phyloP scores from a whole-genome alignment of 2,888 invertebrate species.

The Pediacus dermestoides region DNA sequence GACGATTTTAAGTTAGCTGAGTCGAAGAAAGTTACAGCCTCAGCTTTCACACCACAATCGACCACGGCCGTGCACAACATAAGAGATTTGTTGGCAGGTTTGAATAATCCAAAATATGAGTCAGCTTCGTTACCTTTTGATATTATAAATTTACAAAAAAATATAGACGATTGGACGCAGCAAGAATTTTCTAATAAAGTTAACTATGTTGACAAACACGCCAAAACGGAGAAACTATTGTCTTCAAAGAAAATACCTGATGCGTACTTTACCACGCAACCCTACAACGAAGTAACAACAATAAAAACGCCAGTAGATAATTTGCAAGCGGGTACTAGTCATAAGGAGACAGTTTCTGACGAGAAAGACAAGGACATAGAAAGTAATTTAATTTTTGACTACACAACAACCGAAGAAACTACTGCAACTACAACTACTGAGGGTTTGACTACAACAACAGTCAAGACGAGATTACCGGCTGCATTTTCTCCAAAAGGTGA shows the following conservation, averaged over 20 bases:
- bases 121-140: constrained; percentile 60
- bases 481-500: constrained; percentile 45
- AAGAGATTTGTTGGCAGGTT: constrained; percentile 50
- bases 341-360: constrained; percentile 30
- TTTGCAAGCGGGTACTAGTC: constrained; percentile 37
- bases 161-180: constrained; percentile 82
- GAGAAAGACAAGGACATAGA: constrained; percentile 33
- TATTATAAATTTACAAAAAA: constrained; percentile 71
- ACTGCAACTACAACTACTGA: constrained; percentile 23
- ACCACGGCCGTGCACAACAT: constrained; percentile 51
- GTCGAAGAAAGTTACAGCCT: constrained; percentile 50
- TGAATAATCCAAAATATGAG: constrained; percentile 34
- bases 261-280: constrained; percentile 67
- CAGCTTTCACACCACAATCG: constrained; percentile 31
- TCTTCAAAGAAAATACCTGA: constrained; percentile 64
- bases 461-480: constrained; percentile 45
- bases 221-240: constrained; percentile 43
- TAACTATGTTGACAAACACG: constrained; percentile 48
- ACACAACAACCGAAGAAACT: constrained; percentile 15
- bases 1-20: constrained; percentile 55
- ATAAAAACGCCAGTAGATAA: constrained; percentile 34
- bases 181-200: constrained; percentile 61
- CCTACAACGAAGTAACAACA: constrained; percentile 31
- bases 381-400: constrained; percentile 35
- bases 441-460: constrained; percentile 28